These are phyloP conservation scores for Tadarida brasiliensis DNA, from an alignment of 2,797 vertebrate species.

Conservation along the genomic window DNA sequence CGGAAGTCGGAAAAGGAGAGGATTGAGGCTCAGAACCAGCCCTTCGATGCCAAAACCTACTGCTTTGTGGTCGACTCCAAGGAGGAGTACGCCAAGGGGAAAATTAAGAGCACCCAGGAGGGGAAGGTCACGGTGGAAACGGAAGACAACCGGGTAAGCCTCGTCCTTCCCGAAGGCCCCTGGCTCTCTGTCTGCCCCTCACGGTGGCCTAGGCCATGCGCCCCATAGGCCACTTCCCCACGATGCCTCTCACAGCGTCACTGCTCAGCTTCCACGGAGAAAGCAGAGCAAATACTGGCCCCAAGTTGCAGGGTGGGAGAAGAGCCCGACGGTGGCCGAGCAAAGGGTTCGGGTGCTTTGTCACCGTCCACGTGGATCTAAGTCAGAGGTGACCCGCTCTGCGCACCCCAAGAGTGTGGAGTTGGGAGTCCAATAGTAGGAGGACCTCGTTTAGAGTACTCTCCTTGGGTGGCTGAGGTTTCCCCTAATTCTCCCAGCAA, in stretches of 20 bases:
- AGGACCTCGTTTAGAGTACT: neutral
- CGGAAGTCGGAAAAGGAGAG: conserved; percentile 91
- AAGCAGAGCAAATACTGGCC: neutral
- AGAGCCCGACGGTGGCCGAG: neutral
- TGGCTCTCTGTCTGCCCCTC: neutral
- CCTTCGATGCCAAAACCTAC: conserved; percentile 92
- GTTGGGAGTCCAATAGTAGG: neutral
- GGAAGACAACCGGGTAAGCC: conserved; percentile 87
- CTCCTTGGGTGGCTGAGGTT: neutral
- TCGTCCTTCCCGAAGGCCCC: accelerated
- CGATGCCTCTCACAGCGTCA: neutral
- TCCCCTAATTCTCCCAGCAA: neutral
- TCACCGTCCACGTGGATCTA: neutral
- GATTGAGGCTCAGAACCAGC: conserved; percentile 90
- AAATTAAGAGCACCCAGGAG: conserved; percentile 89
- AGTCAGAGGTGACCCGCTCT: neutral
- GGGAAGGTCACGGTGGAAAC: conserved; percentile 90
- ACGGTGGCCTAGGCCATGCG: accelerated
- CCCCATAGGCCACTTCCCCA: neutral
- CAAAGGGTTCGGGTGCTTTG: neutral
- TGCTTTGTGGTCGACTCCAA: conserved; percentile 91
- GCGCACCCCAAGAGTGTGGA: neutral
- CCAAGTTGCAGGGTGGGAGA: neutral
- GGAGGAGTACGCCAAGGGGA: conserved; percentile 90
- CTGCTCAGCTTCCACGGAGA: neutral